A percentile compares a stretch with the other conserved stretches of the same genome.
phyloP scores from a whole-genome alignment of 2,888 invertebrate genomes.

The Rhamphomyia laevipes region DNA sequence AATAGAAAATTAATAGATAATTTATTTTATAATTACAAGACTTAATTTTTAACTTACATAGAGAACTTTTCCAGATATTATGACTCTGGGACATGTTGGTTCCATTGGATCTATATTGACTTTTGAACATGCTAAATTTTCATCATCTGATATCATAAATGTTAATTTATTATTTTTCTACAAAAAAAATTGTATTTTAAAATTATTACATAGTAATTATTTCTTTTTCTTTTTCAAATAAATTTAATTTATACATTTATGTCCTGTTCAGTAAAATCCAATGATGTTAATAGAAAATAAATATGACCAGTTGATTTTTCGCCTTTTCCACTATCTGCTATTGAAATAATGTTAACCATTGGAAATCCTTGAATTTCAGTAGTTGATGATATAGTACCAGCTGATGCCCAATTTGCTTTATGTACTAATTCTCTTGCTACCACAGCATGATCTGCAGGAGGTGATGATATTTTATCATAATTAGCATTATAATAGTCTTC shows the following conservation, averaged over 20 bases:
- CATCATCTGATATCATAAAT: constrained; percentile 30
- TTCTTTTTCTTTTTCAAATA: neutral
- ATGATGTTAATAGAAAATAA: constrained; percentile 31
- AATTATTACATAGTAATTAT: constrained; percentile 23
- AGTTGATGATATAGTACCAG: constrained; percentile 32
- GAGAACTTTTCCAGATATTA: constrained; percentile 30
- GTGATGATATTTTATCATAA: constrained; percentile 7
- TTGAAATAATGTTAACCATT: constrained; percentile 36
- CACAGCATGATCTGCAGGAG: constrained; percentile 28
- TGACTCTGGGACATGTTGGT: constrained; percentile 28
- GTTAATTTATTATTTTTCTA: constrained; percentile 30
- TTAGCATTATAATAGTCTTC: constrained; percentile 23
- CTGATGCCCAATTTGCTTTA: constrained; percentile 30
- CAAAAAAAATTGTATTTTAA: neutral
- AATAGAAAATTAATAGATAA: neutral
- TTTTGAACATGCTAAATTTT: constrained; percentile 26
- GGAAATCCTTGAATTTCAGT: constrained; percentile 26
- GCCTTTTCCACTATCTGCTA: constrained; percentile 27
- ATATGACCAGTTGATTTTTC: constrained; percentile 30
- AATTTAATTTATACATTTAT: constrained; percentile 7
- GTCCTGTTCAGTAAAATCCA: constrained; percentile 36
- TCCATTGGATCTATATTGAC: constrained; percentile 34
- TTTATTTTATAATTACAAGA: neutral
- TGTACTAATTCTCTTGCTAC: constrained; percentile 32
- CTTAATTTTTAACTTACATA: constrained; percentile 17